Base-by-base conservation (phyloP, 2,888 invertebrate species). In the Rapana venosa region DNA sequence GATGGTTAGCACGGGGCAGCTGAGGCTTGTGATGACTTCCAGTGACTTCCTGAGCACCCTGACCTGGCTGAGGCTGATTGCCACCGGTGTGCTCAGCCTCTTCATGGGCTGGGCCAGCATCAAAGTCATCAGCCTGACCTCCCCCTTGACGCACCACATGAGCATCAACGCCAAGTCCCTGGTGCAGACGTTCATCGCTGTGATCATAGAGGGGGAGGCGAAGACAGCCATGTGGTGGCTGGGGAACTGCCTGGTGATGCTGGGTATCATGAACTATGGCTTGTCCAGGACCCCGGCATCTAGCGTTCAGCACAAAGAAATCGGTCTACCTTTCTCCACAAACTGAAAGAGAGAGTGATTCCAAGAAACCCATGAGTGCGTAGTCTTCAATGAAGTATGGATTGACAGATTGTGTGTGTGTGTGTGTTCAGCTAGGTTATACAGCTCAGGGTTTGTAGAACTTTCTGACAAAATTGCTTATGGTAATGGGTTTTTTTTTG, bases 151-250 rank as follows among this genome's bases (percentile, higher is more conserved):
- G 0, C 96, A 96, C 91, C 95, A 96, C 91, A 94, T 96, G 81
- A 96, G 96, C 91, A 95, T 95, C 88, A 96, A 95, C 91, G 94
- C 95, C 35, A 96, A 96, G 91, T 95, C 96, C 0, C 94, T 96
- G 5, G 90, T 95, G 66, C 96, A 96, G 93, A 96, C 96, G 8
- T 89, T 96, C 6, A 90, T 96, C 8, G 96, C 96, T 13, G 95
- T 96, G 8, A 81, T 95, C 32, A 94, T 94, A 90, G 94, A 94
- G 91, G 92, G 94, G 26, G 95, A 96, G 90, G 90, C 91, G 6
- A 96, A 96, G 89, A 93, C 95, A 0, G 74, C 92, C 17, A 92
- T 94, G 30, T 96, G 96, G 96, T 96, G 96, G 96, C 61, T 94
- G 20, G 95, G 96, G 35, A 95, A 96, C 87, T 58, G 95, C 8